Conservation (phyloP, 23 tunicate genomes). For the Ascidia mentula region DNA sequence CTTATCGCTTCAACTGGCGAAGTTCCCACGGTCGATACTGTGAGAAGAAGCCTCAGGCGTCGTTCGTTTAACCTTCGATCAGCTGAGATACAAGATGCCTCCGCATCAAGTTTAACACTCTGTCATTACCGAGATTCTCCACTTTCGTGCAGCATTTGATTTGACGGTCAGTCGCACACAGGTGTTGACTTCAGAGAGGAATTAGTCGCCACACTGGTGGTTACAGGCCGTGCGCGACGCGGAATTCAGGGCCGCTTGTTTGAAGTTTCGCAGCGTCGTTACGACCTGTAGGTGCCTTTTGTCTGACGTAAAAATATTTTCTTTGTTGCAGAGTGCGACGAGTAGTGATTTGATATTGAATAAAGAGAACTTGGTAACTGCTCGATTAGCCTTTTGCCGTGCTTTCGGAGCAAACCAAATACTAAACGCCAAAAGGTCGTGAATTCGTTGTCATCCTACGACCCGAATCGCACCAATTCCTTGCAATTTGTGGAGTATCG, state of each 20-base stretch:
- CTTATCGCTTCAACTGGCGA: background rate
- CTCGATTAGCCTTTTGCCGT: background rate
- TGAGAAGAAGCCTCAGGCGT: background rate
- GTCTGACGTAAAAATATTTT: background rate
- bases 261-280: background rate
- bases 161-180: slow-evolving; percentile 8
- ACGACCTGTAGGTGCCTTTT: background rate
- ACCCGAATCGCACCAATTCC: background rate
- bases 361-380: too few relatives aligned
- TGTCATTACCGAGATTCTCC: background rate
- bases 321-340: background rate
- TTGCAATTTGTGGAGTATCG: slow-evolving; percentile 2
- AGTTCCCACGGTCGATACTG: background rate
- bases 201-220: background rate
- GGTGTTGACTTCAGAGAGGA: background rate
- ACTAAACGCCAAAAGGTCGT: background rate
- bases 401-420: background rate
- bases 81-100: background rate
- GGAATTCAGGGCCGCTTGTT: background rate
- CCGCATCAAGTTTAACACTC: background rate
- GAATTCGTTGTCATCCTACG: background rate
- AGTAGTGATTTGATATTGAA: too few relatives aligned
- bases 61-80: background rate
- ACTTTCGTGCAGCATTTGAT: background rate
- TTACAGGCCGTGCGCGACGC: background rate